Evolutionary conservation across 2,113 vertebrate genomes (phyloP), one percentile per base, ranked within the genome.

Genomic region (Hemibates koningsi): DNA sequence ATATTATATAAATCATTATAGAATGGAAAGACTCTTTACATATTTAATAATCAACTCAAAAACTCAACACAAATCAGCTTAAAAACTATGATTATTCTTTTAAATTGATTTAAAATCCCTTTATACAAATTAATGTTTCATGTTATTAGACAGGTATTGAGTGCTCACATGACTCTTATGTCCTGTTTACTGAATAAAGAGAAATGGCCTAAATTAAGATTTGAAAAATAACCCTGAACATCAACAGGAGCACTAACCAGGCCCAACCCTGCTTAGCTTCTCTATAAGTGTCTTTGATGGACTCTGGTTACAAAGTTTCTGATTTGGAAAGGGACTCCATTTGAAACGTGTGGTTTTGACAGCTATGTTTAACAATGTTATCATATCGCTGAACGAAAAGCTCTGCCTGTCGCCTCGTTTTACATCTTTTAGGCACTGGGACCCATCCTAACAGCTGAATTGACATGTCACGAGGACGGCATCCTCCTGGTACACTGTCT

Each of bases 381-480:
- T 71, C n/a, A 71, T 14, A 9, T 43, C 3, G 16, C 21, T 5
- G 68, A 45, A 45, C 45, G 5, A 82, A 29, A 9, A 86, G 48
- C 11, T 48, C 41, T 66, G 14, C 81, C 24, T 57, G 10, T 6
- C 1, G 1, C 32, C 29, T 48, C 32, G 81, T 21, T 24, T 24
- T 36, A 43, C 50, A n/a, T 87, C n/a, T 81, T 29, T 86, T 81
- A 97, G 96, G 59, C 80, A 5, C 89, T 94, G 7, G 96, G 95
- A 41, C 91, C 95, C 1, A 24, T 97, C 63, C 84, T 97, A 19
- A 90, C 93, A 81, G 95, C 96, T 5, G 90, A 93, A 34, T 59
- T 97, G 78, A 89, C 82, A 4, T 97, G 96, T 89, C 91, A 94
- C 80, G 94, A 95, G 83, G 94, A 95, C 6, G 90, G 95, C 36